Evolutionary conservation across 2,888 invertebrate species (phyloP), one percentile per base, ranked within the genome.

Genomic region (Drosophila fulvimacula): DNA sequence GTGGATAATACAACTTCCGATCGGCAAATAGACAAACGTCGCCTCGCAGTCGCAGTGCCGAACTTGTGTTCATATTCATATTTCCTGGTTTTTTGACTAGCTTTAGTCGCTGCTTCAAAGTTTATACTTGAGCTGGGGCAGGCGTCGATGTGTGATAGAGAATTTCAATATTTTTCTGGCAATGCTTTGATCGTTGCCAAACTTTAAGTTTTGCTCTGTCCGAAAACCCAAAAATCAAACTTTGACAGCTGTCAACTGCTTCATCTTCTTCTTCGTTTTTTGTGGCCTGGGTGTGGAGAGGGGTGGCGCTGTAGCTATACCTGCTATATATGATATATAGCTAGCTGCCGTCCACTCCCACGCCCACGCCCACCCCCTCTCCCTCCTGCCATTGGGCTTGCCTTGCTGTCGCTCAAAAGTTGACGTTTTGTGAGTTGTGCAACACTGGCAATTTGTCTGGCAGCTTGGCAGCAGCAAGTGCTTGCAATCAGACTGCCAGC

Each of bases 1-100:
- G 75, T 75, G 78, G 75, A 81, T 79, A 79, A 76, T 76, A 69
- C 70, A 77, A 77, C 82, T 71, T 85, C 66, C 82, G 88, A 69
- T 84, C 69, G 67, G 52, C 79, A 62, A 69, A 70, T 60, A 71
- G 49, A 69, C 60, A 56, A 57, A 52, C 27, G 38, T 42, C 48
- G 30, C n/a, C 36, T 38, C 42, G 13, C 3, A 59, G 6, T 36
- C 30, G 3, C 34, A 51, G 2, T 27, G 39, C 24, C 38, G 27
- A 27, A 5, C 4, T 34, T 17, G 24, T 6, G 7, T 34, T 21
- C 17, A 3, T 42, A 68, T 17, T 36, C 51, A 38, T 34, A 49
- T 51, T 39, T 44, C 6, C 0, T 9, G 36, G 21, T 17, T n/a
- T 55, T 42, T 19, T 44, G 59, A 13, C 4, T 58, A 41, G 36